Evolutionary conservation across 1,140 invertebrate genomes (phyloP).

Genomic region (Euwallacea fornicatus): DNA sequence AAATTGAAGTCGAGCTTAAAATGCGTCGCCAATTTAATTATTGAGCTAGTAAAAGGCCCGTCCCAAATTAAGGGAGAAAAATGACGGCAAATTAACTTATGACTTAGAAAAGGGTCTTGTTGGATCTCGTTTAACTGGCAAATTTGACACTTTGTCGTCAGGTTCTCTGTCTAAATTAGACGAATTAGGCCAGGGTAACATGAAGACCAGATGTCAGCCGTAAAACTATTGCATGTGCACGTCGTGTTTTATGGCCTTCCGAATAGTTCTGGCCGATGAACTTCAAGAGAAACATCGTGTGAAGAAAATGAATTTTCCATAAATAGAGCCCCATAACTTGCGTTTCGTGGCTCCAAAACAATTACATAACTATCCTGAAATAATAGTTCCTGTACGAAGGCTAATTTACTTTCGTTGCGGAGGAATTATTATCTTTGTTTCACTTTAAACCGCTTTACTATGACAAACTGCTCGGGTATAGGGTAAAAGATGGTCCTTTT

Average conservation of each 20-base stretch:
- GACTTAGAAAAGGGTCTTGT: not conserved
- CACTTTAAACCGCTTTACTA: not conserved
- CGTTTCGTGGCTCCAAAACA: no score
- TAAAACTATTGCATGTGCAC: no score
- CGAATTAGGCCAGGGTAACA: no score
- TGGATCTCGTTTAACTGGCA: not conserved
- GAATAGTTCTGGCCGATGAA: no score
- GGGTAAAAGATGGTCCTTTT: not conserved
- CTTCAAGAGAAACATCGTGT: no score
- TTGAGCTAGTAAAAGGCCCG: conserved; percentile 1
- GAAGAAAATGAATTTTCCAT: no score
- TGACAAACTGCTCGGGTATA: not conserved
- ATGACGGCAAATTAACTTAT: conserved; percentile 7
- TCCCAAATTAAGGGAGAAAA: not conserved
- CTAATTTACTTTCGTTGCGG: not conserved
- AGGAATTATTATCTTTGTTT: not conserved
- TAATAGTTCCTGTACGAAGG: not conserved
- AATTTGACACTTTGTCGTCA: not conserved
- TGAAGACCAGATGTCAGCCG: no score
- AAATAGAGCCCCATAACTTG: no score
- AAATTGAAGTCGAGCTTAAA: conserved; percentile 8
- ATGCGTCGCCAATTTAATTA: conserved; percentile 12
- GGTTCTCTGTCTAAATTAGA: no score
- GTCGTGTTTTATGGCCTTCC: no score
- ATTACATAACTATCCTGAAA: no score